Percentiles rank a stretch among this genome's conserved stretches.
phyloP scores from a whole-genome alignment of 2,797 vertebrate genomes.

The Sebastes aleutianus region DNA sequence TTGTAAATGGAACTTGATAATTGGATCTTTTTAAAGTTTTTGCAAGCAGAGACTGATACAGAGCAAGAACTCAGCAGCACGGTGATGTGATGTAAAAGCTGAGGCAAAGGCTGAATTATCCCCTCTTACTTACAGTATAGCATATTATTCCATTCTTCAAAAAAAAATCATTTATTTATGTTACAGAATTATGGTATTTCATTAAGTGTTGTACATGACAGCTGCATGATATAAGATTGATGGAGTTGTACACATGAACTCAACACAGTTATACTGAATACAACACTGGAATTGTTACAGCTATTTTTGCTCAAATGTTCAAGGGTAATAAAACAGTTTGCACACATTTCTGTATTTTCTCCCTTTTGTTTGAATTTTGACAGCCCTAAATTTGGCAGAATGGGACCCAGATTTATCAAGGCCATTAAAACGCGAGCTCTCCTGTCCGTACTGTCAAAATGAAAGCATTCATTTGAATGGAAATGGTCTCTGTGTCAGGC shows the following conservation, averaged over 20 bases:
- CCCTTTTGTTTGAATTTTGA: slow-evolving; percentile 23
- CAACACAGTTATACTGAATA: not conserved
- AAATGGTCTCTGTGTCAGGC: slow-evolving; percentile 56
- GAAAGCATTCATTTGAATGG: slow-evolving; percentile 68
- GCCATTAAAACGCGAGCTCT: slow-evolving; percentile 55
- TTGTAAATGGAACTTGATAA: slow-evolving; percentile 1
- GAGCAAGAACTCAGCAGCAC: not conserved
- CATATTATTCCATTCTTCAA: not conserved
- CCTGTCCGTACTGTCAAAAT: slow-evolving; percentile 58
- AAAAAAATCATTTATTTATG: not conserved
- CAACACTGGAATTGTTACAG: not conserved
- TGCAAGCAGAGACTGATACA: not conserved
- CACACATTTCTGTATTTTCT: slow-evolving; percentile 4
- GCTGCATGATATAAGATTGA: not conserved
- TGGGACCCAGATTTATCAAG: slow-evolving; percentile 50
- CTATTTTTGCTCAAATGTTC: not conserved
- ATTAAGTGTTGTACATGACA: not conserved
- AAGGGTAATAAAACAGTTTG: not conserved
- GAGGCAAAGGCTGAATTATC: not conserved
- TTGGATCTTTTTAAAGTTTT: slow-evolving; percentile 2
- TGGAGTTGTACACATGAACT: not conserved
- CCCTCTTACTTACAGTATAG: not conserved
- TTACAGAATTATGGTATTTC: not conserved
- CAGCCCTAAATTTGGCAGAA: slow-evolving; percentile 10
- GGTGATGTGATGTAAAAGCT: not conserved